Base-by-base conservation (phyloP, 2,888 invertebrate species). In the Meiosimyza platycephala region DNA sequence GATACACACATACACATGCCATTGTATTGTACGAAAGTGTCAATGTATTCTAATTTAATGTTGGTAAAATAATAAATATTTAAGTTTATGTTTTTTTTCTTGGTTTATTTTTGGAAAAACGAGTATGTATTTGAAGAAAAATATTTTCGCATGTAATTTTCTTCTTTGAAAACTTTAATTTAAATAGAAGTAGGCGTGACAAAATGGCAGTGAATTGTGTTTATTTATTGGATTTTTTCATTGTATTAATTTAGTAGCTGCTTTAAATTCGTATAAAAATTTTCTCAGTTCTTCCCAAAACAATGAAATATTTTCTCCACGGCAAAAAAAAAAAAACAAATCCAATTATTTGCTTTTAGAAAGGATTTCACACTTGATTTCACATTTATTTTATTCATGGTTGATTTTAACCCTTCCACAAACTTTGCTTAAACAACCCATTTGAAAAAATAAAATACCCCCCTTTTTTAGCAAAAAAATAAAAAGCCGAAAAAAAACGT, bases 31-130 rank as follows among this genome's bases (percentile, higher is more conserved):
- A 16, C 9, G 33, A 52, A 33, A 22, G 54, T 66, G 65, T 40
- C 65, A 54, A 66, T 66, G 65, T 66, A 66, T 66, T 52, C 54
- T 66, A 66, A 66, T 66, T 66, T 66, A 66, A 66, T 66, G 54
- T 66, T 22, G 55, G 40, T 40, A 12, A 67, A 47, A 55, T 55
- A 67, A 55, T 67, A 55, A 67, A 55, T 67, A 18, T 47, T n/a
- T 57, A 12, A 57, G 11, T 54, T 55, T 67, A 40, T 67, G 16
- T 55, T 57, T 40, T 57, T 12, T 40, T 62, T n/a, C n/a, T 47
- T 50, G 13, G 63, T 48, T n/a, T 48, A 48, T 47, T 63, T 18
- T n/a, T 40, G 2, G 40, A 9, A 7, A 40, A 9, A 40, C 0
- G 9, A 40, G 1, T 40, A 1, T 40, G 40, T 7, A 7, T 4